A percentile compares a stretch with the other conserved stretches of the same genome.
Evolutionary conservation across 1,140 invertebrate species (phyloP).

Genomic region (Drosophila sproati): DNA sequence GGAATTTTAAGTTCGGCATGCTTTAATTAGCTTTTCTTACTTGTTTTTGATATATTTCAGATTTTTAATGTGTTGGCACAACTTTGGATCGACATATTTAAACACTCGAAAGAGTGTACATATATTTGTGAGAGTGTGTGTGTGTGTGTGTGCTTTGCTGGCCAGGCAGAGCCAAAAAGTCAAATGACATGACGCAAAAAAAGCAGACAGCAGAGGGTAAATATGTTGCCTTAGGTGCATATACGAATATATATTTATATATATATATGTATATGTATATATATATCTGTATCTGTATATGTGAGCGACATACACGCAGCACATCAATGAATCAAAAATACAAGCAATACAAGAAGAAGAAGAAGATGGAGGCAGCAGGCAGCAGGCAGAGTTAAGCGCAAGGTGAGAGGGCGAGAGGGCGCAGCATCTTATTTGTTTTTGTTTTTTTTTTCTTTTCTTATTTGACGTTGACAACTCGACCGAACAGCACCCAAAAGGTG

Average conservation of each 20-base stretch:
- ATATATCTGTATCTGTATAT: conserved; percentile 3
- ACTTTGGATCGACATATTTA: conserved; percentile 30
- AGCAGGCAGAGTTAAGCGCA: conserved; percentile 27
- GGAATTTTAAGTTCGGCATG: too few relatives aligned
- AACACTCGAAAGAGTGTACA: conserved; percentile 14
- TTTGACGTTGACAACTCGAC: conserved; percentile 66
- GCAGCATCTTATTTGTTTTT: conserved; percentile 48
- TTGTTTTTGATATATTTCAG: conserved; percentile 16
- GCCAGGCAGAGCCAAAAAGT: conserved; percentile 64
- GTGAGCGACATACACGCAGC: conserved; percentile 70
- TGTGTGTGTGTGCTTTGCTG: conserved; percentile 35
- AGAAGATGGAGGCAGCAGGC: conserved; percentile 3
- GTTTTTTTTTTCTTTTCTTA: not conserved
- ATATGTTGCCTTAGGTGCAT: conserved; percentile 29
- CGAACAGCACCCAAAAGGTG: conserved; percentile 54
- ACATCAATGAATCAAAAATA: conserved; percentile 79
- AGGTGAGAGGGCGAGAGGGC: conserved; percentile 80
- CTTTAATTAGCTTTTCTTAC: too few relatives aligned
- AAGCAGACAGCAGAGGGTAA: conserved; percentile 19
- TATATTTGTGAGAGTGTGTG: conserved; percentile 20
- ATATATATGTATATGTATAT: not conserved
- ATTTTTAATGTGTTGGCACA: conserved; percentile 35
- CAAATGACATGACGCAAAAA: conserved; percentile 67
- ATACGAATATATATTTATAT: conserved; percentile 15
- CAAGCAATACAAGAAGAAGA: conserved; percentile 35